Conservation (phyloP, 2,888 invertebrate species). For the Tineola bisselliella region DNA sequence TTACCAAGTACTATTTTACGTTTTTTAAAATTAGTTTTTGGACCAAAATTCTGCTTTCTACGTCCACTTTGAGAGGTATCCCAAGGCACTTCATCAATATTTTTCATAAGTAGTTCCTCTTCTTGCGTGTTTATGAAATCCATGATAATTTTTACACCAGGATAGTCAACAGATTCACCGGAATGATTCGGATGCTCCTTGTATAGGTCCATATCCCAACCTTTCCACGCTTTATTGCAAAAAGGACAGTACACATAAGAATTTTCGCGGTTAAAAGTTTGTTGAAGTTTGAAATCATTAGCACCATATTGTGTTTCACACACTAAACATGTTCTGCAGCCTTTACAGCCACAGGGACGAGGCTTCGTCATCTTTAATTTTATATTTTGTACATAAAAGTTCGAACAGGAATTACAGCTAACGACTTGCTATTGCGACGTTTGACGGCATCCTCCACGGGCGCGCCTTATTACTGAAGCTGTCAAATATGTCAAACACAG, state of each 20-base stretch:
- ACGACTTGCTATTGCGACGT: too few species aligned
- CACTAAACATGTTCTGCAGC: constrained; percentile 85
- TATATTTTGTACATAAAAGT: too few species aligned
- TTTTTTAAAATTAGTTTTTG: constrained; percentile 98
- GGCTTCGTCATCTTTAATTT: constrained; percentile 66
- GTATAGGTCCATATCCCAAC: constrained; percentile 72
- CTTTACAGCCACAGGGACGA: constrained; percentile 91
- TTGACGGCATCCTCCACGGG: too few species aligned
- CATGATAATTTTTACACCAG: constrained; percentile 74
- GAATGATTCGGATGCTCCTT: constrained; percentile 74
- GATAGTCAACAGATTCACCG: constrained; percentile 69
- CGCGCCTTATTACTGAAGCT: too few species aligned
- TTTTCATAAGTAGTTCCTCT: constrained; percentile 70
- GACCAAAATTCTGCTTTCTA: constrained; percentile 97
- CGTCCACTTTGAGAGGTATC: constrained; percentile 94
- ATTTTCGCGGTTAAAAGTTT: constrained; percentile 57
- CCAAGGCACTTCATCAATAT: constrained; percentile 87
- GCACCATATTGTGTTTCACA: constrained; percentile 77
- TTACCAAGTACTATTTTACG: constrained; percentile 78
- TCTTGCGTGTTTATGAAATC: constrained; percentile 81
- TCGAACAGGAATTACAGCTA: too few species aligned
- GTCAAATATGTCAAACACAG: too few species aligned
- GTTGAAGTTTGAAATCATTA: constrained; percentile 36
- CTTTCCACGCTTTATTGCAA: constrained; percentile 80
- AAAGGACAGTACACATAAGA: constrained; percentile 79